Percentiles rank a stretch among this genome's conserved stretches.
phyloP scores from a whole-genome alignment of 2,888 invertebrate genomes.

The Dasysyrphus albostriatus region DNA sequence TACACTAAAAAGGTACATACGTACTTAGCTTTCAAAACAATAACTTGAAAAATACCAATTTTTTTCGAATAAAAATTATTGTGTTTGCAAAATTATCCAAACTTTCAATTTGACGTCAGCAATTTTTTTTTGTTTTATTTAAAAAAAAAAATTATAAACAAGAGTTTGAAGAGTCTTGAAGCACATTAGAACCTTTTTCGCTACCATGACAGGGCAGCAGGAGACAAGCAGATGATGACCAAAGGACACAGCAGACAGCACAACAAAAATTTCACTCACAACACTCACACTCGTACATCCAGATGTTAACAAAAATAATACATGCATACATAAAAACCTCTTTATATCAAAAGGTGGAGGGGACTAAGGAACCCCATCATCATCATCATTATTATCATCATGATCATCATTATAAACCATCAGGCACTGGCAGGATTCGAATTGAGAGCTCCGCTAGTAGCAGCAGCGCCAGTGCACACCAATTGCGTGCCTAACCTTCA shows the following conservation, averaged over 20 bases:
- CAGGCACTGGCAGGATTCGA: not conserved
- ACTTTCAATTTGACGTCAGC: not conserved
- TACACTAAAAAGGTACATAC: too few relatives aligned
- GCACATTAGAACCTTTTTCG: not conserved
- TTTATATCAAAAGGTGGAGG: not conserved
- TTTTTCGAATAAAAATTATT: not conserved
- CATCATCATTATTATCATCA: not conserved
- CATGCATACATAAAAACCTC: not conserved
- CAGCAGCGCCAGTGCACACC: not conserved
- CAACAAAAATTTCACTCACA: not conserved
- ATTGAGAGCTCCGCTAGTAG: not conserved
- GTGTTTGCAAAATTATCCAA: not conserved
- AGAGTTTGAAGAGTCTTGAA: not conserved
- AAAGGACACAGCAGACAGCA: not conserved
- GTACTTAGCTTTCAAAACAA: not conserved
- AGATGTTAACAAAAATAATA: not conserved
- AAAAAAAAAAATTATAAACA: not conserved
- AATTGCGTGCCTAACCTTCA: conserved; percentile 14
- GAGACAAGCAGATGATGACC: not conserved
- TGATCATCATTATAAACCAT: not conserved
- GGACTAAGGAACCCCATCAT: not conserved
- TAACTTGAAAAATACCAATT: not conserved
- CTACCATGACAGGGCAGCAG: not conserved
- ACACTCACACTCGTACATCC: not conserved
- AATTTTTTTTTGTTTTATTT: too few relatives aligned